Conservation (phyloP, 2,113 vertebrate genomes). For the Oriolus oriolus region DNA sequence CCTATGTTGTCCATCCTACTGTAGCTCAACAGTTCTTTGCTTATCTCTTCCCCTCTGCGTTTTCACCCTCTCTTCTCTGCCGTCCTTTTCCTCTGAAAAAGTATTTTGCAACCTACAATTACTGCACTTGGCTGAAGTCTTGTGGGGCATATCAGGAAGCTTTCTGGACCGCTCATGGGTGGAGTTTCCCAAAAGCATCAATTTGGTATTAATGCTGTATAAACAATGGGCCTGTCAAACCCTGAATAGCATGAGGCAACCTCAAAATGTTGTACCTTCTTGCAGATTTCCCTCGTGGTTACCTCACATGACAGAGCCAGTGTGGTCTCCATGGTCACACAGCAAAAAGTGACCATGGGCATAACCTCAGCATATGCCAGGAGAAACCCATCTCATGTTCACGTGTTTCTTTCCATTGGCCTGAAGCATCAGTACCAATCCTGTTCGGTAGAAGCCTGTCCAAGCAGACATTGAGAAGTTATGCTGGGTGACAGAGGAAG, state of each 20-base stretch:
- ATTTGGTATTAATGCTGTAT: not conserved
- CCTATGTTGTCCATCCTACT: fast-evolving
- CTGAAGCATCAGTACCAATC: not conserved
- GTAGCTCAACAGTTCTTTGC: not conserved
- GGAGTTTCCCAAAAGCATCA: constrained; percentile 50
- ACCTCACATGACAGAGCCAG: not conserved
- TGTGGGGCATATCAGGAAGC: constrained; percentile 34
- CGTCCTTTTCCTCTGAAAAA: not conserved
- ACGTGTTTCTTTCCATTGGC: not conserved
- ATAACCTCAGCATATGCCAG: not conserved
- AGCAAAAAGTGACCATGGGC: not conserved
- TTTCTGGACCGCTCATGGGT: not conserved
- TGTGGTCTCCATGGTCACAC: not conserved
- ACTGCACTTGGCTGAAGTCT: not conserved
- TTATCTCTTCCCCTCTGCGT: not conserved
- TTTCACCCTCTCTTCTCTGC: not conserved
- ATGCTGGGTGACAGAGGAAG: not conserved
- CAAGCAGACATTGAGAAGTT: not conserved
- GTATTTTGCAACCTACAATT: not conserved
- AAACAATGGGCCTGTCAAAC: constrained; percentile 17
- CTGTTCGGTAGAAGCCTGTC: not conserved
- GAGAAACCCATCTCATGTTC: not conserved
- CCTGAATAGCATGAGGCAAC: not conserved
- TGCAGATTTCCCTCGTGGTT: not conserved
- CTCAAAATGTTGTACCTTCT: not conserved